Conservation (phyloP, 2,888 invertebrate genomes). For the Cerastis leucographa region DNA sequence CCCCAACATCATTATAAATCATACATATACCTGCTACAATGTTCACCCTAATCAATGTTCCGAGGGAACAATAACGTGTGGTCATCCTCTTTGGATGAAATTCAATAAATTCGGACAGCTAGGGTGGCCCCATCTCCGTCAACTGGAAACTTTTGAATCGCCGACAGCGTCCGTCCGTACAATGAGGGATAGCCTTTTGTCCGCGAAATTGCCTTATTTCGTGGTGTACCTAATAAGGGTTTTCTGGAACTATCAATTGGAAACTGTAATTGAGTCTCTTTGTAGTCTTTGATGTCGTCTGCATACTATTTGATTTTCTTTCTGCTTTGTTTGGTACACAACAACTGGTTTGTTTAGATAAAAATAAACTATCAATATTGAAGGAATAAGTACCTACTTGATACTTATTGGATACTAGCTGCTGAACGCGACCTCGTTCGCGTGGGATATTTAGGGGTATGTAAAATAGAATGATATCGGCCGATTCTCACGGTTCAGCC, state of each 20-base stretch:
- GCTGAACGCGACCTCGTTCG: no score
- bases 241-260: constrained; percentile 86
- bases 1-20: constrained; percentile 72
- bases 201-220: constrained; percentile 89
- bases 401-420: constrained; percentile 6
- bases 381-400: constrained; percentile 22
- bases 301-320: constrained; percentile 78
- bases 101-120: constrained; percentile 87
- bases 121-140: constrained; percentile 79
- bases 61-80: constrained; percentile 86
- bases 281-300: constrained; percentile 86
- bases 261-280: constrained; percentile 86
- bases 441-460: no score
- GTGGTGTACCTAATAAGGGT: constrained; percentile 86
- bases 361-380: constrained; percentile 61
- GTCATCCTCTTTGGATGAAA: constrained; percentile 84
- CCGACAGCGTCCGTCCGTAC: constrained; percentile 80
- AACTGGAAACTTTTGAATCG: constrained; percentile 88
- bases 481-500: no score
- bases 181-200: constrained; percentile 86
- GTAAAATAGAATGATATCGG: no score
- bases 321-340: constrained; percentile 73
- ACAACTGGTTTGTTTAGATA: constrained; percentile 69
- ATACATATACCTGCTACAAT: constrained; percentile 78
- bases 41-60: constrained; percentile 83